phyloP scores from a whole-genome alignment of 2,113 vertebrate genomes.

The Astur gentilis region DNA sequence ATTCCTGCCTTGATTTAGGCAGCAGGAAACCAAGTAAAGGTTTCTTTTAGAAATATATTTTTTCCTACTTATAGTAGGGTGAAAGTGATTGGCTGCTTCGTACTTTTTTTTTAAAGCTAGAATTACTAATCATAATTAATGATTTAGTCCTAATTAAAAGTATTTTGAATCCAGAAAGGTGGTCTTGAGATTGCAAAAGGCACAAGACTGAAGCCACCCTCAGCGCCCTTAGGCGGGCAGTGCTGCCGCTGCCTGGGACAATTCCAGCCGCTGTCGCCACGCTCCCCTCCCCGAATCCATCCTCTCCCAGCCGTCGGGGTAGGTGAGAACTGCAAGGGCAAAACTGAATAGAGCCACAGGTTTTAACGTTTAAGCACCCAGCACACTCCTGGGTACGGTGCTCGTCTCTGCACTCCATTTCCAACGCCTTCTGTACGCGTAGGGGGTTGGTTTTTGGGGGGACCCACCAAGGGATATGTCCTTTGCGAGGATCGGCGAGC shows the following conservation, averaged over 20 bases:
- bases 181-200: background rate
- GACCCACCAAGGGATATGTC: background rate
- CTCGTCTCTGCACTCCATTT: background rate
- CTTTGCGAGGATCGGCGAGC: background rate
- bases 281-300: background rate
- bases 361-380: background rate
- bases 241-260: background rate
- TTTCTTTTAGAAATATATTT: background rate
- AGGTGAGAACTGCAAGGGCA: background rate
- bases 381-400: background rate
- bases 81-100: background rate
- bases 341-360: background rate
- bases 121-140: background rate
- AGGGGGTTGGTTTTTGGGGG: background rate
- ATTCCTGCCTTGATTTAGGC: background rate
- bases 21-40: background rate
- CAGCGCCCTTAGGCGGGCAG: background rate
- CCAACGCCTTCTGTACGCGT: accelerated
- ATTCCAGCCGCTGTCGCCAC: background rate
- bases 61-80: background rate
- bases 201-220: background rate
- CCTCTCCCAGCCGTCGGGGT: background rate
- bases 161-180: background rate
- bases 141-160: background rate
- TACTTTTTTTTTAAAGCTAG: background rate